Base-by-base conservation (phyloP, 2,797 vertebrate species). In the Liparis tanakae region DNA sequence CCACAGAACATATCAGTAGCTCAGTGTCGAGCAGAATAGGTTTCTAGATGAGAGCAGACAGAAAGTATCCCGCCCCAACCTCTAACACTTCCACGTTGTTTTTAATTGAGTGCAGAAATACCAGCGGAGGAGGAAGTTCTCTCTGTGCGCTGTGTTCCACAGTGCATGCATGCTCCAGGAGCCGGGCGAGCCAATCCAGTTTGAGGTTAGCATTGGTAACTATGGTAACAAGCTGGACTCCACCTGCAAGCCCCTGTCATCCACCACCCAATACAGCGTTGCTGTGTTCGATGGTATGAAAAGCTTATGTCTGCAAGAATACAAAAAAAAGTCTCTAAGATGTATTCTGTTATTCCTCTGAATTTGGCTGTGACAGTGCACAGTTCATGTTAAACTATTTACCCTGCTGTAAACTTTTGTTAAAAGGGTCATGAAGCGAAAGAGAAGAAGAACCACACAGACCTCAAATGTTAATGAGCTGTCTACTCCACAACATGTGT, bases 131-230 rank as follows among this genome's bases (percentile, higher is more conserved):
- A 94, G 98, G 44, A 98, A 97, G 90, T 99, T 93, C 89, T 96
- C 96, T 79, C 87, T 99, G 59, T 96, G 96, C 15, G 96, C 97
- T 0, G 97, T 98, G 74, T 99, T 99, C 79, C 97, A 99, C 71
- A 96, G 96, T 3, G 97, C 97, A 18, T 96, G 95, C 65, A 97
- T 99, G 98, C 91, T 99, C 56, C 96, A 97, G 67, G 97, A 99
- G 57, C 95, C 96, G 0, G 97, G 98, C 0, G 98, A 99, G 76
- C 96, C 98, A 14, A 95, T 99, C 90, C 98, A 99, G 94, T 99
- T 99, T 71, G 98, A 99, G 88, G 97, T 99, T 65, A 99, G 98
- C 95, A 97, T 99, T 0, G 98, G 98, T 7, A 99, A 99, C 91
- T 99, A 99, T 3, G 98, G 98, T 68, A 99, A 99, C 92, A 99